Percentiles rank a stretch among this genome's conserved stretches.
Conservation (phyloP, 2,797 vertebrate species). For the Ctenosaura bakeri region DNA sequence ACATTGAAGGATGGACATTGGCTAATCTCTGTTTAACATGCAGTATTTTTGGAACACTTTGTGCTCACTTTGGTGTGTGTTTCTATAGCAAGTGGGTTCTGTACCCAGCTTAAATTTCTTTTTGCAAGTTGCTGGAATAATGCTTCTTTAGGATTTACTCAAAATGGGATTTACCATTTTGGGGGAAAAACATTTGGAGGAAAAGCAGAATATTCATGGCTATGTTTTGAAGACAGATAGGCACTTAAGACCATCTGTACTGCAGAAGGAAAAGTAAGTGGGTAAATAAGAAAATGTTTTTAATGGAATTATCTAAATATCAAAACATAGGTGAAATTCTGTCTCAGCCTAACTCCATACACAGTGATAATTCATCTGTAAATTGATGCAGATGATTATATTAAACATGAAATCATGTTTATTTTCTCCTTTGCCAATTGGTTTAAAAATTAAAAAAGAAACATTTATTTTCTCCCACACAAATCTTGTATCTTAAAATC, state of each 20-base stretch:
- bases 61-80: conserved; percentile 48
- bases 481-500: conserved; percentile 14
- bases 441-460: not conserved
- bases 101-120: conserved; percentile 48
- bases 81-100: conserved; percentile 51
- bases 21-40: conserved; percentile 51
- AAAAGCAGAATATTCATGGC: conserved; percentile 38
- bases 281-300: conserved; percentile 26
- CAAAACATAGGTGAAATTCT: conserved; percentile 14
- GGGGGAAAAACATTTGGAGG: conserved; percentile 28
- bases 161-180: conserved; percentile 45
- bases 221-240: conserved; percentile 43
- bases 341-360: not conserved
- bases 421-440: conserved; percentile 25
- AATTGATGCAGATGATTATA: conserved; percentile 49
- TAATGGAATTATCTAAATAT: conserved; percentile 29
- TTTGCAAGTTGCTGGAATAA: conserved; percentile 60
- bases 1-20: conserved; percentile 41
- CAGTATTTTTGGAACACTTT: conserved; percentile 35
- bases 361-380: conserved; percentile 23
- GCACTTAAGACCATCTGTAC: conserved; percentile 27
- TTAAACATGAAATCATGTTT: conserved; percentile 53
- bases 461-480: not conserved
- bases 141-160: conserved; percentile 3
- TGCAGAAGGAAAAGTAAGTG: conserved; percentile 24